Percentiles rank a stretch among this genome's conserved stretches.
Evolutionary conservation across 2,888 invertebrate genomes (phyloP).

Genomic region (Stenotaenia linearis): DNA sequence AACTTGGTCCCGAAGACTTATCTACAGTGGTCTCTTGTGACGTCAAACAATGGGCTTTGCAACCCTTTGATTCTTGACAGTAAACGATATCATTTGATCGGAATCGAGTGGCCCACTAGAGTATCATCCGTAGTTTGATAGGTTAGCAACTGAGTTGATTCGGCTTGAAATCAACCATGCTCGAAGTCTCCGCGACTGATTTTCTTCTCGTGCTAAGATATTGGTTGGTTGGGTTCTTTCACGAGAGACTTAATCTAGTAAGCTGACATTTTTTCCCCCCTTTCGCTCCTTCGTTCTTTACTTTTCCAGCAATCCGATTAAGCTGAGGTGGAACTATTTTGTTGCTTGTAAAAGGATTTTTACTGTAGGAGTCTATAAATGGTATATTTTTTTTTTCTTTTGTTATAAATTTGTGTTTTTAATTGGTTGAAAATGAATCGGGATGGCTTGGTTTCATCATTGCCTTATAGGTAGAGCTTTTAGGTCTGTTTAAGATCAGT

Average conservation of each 20-base stretch:
- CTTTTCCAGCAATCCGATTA: constrained; percentile 9
- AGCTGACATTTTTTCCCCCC: background rate
- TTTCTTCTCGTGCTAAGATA: background rate
- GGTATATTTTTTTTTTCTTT: background rate
- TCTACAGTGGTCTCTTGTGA: background rate
- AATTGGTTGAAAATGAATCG: too few relatives aligned
- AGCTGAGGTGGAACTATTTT: background rate
- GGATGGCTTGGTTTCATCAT: too few relatives aligned
- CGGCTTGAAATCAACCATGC: background rate
- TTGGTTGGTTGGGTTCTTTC: constrained; percentile 4
- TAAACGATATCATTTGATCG: background rate
- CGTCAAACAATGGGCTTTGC: constrained; percentile 4
- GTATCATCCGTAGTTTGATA: background rate
- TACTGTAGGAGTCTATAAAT: background rate
- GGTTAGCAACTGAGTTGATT: background rate
- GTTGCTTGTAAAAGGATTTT: background rate
- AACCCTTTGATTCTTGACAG: background rate
- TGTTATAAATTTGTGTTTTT: too few relatives aligned
- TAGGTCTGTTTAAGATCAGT: too few relatives aligned
- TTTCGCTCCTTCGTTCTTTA: background rate
- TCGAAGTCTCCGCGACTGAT: background rate
- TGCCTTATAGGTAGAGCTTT: too few relatives aligned
- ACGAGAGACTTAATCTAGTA: background rate
- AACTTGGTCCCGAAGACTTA: constrained; percentile 6
- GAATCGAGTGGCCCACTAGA: background rate